phyloP scores from a whole-genome alignment of 2,113 vertebrate species.

The Mirounga angustirostris region DNA sequence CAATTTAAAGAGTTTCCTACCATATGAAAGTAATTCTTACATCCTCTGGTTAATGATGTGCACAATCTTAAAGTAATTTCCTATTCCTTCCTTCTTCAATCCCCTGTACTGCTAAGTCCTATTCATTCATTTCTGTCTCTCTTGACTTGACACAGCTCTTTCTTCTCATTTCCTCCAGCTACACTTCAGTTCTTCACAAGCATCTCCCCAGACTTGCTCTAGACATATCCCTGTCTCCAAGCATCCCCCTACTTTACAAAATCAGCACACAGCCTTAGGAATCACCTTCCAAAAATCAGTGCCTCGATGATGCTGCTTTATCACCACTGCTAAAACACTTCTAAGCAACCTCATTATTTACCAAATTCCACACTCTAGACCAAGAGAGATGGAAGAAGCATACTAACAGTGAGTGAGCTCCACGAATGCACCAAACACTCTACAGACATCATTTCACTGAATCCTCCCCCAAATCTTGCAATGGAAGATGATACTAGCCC shows the following conservation, averaged over 20 bases:
- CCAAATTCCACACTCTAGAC: neutral
- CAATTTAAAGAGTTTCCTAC: neutral
- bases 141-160: neutral
- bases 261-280: neutral
- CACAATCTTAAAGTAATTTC: neutral
- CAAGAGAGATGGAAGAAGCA: neutral
- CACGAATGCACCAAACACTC: neutral
- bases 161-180: slow-evolving; percentile 13
- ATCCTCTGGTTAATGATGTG: neutral
- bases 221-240: neutral
- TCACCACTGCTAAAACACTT: neutral
- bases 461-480: neutral
- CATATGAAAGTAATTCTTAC: neutral
- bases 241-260: neutral
- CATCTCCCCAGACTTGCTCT: neutral
- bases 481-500: neutral
- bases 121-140: neutral
- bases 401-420: neutral
- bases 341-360: slow-evolving; percentile 3
- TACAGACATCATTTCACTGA: neutral
- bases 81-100: neutral
- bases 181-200: neutral
- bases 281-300: slow-evolving; percentile 22
- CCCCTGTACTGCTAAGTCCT: neutral
- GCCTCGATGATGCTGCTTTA: slow-evolving; percentile 48